Percentiles rank a stretch among this genome's conserved stretches.
Conservation (phyloP, 2,888 invertebrate species). For the Caenorhabditis uteleia region DNA sequence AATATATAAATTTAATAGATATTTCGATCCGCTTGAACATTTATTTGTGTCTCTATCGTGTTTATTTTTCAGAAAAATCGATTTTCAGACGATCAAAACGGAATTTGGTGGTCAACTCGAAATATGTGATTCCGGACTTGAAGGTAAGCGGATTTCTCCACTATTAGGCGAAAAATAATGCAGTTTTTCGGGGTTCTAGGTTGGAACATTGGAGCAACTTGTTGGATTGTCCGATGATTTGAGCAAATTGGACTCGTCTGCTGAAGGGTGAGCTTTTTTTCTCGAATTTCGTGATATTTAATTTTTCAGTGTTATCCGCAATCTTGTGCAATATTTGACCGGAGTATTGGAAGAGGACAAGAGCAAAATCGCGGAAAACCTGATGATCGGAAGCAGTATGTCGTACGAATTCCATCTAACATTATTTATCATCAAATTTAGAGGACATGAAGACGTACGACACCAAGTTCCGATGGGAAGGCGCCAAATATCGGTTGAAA, state of each 20-base stretch:
- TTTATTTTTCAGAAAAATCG: no score
- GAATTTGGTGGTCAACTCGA: conserved; percentile 88
- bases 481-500: conserved; percentile 99
- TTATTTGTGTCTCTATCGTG: no score
- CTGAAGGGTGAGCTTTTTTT: conserved; percentile 78
- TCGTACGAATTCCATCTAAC: conserved; percentile 4
- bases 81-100: conserved; percentile 86
- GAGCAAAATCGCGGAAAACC: conserved; percentile 94
- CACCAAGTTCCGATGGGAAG: conserved; percentile 98
- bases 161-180: conserved; percentile 5
- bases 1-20: no score
- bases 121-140: conserved; percentile 97
- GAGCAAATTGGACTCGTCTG: conserved; percentile 91
- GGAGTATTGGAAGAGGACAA: conserved; percentile 97
- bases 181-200: conserved; percentile 74
- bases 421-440: conserved; percentile 73
- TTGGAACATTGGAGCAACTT: conserved; percentile 97
- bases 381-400: conserved; percentile 96
- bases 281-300: not conserved
- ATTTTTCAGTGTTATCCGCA: conserved; percentile 80
- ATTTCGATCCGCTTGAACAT: no score
- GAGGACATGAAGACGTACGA: conserved; percentile 92
- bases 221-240: conserved; percentile 98
- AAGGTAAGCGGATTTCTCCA: conserved; percentile 77
- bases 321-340: conserved; percentile 91